These are phyloP conservation scores for Drosophila affinis DNA, from an alignment of 2,888 invertebrate genomes.

Conservation along the genomic window DNA sequence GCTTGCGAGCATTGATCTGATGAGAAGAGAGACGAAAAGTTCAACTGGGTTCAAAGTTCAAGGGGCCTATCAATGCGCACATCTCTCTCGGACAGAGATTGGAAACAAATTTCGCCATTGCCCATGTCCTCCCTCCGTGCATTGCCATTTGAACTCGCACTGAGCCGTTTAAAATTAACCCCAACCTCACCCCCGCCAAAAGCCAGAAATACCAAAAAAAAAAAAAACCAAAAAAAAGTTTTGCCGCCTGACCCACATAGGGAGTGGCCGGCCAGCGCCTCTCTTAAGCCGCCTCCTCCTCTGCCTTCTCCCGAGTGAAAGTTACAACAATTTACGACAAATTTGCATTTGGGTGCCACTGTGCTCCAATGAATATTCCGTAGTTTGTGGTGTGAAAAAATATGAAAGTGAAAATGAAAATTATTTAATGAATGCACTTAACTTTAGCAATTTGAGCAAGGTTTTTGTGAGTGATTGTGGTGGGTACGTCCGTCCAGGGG, in stretches of 20 bases:
- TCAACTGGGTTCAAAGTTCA: constrained; percentile 70
- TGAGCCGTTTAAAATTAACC: constrained; percentile 56
- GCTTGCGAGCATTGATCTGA: constrained; percentile 31
- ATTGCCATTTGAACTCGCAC: constrained; percentile 71
- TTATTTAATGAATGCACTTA: constrained; percentile 32
- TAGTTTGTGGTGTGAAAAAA: constrained; percentile 46
- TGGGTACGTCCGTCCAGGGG: no score
- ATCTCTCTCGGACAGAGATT: constrained; percentile 55
- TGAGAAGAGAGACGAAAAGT: constrained; percentile 3
- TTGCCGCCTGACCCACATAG: constrained; percentile 64
- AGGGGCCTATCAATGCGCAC: constrained; percentile 53
- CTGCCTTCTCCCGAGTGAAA: constrained; percentile 56
- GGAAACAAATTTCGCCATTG: constrained; percentile 40
- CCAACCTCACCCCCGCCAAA: constrained; percentile 2
- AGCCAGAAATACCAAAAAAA: background rate
- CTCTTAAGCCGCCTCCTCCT: constrained; percentile 1
- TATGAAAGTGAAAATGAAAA: constrained; percentile 49
- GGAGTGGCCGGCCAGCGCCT: constrained; percentile 16
- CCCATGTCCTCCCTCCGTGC: constrained; percentile 48
- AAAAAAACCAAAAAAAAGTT: constrained; percentile 25
- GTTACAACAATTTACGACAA: constrained; percentile 74
- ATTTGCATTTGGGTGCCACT: constrained; percentile 52
- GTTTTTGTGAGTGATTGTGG: background rate
- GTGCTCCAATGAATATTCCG: constrained; percentile 18
- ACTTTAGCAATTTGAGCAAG: constrained; percentile 13